Evolutionary conservation across 2,113 vertebrate genomes (phyloP), one percentile per base, ranked within the genome.

Genomic region (Urocynchramus pylzowi): DNA sequence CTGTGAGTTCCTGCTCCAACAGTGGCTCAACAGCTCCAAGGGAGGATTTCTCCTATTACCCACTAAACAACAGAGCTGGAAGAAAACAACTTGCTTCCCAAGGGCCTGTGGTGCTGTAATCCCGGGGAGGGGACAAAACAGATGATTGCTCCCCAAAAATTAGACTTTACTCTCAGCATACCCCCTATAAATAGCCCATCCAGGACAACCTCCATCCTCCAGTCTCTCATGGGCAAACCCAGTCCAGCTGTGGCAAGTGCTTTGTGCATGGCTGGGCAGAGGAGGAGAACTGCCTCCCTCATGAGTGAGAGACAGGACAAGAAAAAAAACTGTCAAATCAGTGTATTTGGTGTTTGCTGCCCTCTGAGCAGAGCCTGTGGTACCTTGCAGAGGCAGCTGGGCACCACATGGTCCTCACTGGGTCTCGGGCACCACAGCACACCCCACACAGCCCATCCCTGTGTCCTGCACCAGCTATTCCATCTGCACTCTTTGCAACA

Each of bases 331-430:
- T 22, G 28, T 16, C 28, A 11, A 33, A 33, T 41, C 5, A 5
- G 28, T 5, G 16, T 13, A 4, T 35, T 41, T 65, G 33, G 28
- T 30, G 6, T 54, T 45, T 52, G 4, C 19, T 35, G 31, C 28
- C 11, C 22, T 28, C 63, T 19, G 63, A 65, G n/a, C 50, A 37
- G 78, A 41, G 33, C 19, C n/a, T 49, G 39, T 47, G 49, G 49
- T 15, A 12, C 59, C 69, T 56, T 4, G 2, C 11, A 59, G 18
- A 2, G 4, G n/a, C 33, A 9, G 10, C 0, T 21, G 13, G 27
- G 30, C 15, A 33, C 41, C 42, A 45, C 39, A 16, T 0, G 5
- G 11, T 8, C 26, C 13, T 24, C 41, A 2, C 17, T 0, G 24
- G 21, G 11, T 37, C 54, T 21, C 33, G 50, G 35, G 10, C 39